A percentile compares a stretch with the other conserved stretches of the same genome.
Evolutionary conservation across 2,113 vertebrate species (phyloP).

Genomic region (Himantopus leucocephalus): DNA sequence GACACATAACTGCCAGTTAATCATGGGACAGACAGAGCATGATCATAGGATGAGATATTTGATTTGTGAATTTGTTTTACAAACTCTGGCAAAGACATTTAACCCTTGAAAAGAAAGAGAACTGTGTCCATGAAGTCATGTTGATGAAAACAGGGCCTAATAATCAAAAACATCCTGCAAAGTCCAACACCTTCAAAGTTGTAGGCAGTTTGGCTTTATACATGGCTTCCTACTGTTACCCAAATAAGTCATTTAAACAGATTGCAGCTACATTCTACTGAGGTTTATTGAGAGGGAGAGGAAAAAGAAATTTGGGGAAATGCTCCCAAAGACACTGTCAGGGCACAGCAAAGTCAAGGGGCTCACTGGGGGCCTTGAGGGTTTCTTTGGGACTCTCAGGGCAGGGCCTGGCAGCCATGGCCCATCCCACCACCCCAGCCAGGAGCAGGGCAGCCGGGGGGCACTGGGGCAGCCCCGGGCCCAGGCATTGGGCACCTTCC

Average conservation of each 20-base stretch:
- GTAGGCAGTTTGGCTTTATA: background rate
- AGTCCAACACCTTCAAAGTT: background rate
- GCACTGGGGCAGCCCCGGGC: background rate
- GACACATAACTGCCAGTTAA: background rate
- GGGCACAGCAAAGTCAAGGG: accelerated
- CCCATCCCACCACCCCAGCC: accelerated
- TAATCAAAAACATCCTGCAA: background rate
- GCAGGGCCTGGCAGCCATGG: background rate
- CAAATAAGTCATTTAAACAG: background rate
- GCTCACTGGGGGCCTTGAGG: background rate
- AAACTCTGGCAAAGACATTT: background rate
- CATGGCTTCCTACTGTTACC: background rate
- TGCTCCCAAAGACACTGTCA: background rate
- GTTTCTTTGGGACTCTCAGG: background rate
- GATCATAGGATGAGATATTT: background rate
- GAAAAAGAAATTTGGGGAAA: background rate
- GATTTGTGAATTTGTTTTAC: background rate
- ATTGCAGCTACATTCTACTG: background rate
- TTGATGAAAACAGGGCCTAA: background rate
- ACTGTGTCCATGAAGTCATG: background rate
- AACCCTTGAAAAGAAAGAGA: background rate
- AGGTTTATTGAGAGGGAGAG: background rate
- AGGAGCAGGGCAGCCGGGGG: background rate
- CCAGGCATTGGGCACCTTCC: accelerated
- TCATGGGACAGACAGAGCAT: background rate